Base-by-base conservation (phyloP, 2,797 vertebrate species). In the Oryzias dopingdopingensis region DNA sequence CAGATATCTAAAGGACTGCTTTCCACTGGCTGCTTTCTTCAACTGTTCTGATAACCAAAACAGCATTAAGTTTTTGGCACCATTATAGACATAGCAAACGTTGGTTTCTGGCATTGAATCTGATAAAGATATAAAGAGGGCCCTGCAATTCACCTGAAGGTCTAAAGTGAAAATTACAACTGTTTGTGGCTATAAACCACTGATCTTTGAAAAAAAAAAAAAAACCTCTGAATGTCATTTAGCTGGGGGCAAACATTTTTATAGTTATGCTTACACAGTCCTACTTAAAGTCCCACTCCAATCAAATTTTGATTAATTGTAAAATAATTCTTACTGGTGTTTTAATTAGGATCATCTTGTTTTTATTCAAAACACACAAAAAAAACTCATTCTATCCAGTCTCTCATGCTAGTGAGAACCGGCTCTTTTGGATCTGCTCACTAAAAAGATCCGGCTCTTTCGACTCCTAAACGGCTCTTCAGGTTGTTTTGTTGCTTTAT, bases 21-120 rank as follows among this genome's bases (percentile, higher is more conserved):
- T 63, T 53, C 68, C 77, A 60, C 68, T 77, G 66, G 77, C 70
- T 73, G 67, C 82, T 78, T 51, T 18, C 67, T 67, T 67, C 69
- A 45, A 80, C 77, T 84, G 80, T 77, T 82, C 61, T 68, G 77
- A 83, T 72, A 82, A 79, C 68, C 37, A 71, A 83, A 83, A 81
- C 71, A 44, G 79, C 78, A 75, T 79, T 79, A 82, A 82, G 66
- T 65, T 80, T 81, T 78, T 76, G 79, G 75, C 74, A 69, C 77
- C 60, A 70, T 72, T 80, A 56, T 86, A 85, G 86, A 85, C 86
- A 75, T 80, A 79, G 81, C 80, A 12, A 86, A 86, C 74, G 80
- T 62, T 65, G 77, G 77, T 86, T 83, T 88, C 82, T 74, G 65
- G 82, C 84, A 69, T 76, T 82, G 72, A 79, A 68, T 14, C 46